These are phyloP conservation scores for Drosophila dunni DNA, from an alignment of 1,140 invertebrate genomes.

Conservation along the genomic window DNA sequence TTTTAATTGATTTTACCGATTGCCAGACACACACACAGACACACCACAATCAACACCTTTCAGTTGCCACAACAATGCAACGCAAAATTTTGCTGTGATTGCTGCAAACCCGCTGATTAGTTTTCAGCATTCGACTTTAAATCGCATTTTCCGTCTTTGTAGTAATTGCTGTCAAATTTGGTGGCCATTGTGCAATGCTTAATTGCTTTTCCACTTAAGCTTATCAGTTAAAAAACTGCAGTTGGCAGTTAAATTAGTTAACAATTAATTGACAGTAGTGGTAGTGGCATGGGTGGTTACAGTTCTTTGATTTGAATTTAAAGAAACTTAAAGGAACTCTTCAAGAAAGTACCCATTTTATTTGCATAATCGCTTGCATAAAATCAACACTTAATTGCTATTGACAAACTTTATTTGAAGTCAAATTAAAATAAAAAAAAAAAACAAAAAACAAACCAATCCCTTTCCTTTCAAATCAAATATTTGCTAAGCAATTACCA, in stretches of 20 bases:
- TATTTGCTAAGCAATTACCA: constrained; percentile 68
- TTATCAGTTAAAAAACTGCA: not conserved
- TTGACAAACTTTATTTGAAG: constrained; percentile 15
- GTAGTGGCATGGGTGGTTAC: too few species aligned
- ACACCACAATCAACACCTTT: constrained; percentile 51
- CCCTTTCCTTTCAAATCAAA: constrained; percentile 38
- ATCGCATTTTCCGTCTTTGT: constrained; percentile 4
- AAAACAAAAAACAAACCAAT: not conserved
- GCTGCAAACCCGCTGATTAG: constrained; percentile 39
- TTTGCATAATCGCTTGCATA: not conserved
- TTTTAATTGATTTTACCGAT: constrained; percentile 74
- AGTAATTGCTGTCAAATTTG: constrained; percentile 27
- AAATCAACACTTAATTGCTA: constrained; percentile 1
- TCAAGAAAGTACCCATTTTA: too few species aligned
- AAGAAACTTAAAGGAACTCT: too few species aligned
- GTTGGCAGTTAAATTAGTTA: not conserved
- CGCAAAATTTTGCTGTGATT: constrained; percentile 4
- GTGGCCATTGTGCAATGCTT: constrained; percentile 12
- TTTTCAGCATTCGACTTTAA: constrained; percentile 24
- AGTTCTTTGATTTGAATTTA: too few species aligned
- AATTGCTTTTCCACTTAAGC: constrained; percentile 29
- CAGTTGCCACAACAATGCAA: constrained; percentile 33
- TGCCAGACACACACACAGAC: not conserved
- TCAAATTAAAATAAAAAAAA: constrained; percentile 26
- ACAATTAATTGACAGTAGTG: not conserved